Evolutionary conservation across 2,113 vertebrate genomes (phyloP).

Genomic region (Campylorhamphus procurvoides): DNA sequence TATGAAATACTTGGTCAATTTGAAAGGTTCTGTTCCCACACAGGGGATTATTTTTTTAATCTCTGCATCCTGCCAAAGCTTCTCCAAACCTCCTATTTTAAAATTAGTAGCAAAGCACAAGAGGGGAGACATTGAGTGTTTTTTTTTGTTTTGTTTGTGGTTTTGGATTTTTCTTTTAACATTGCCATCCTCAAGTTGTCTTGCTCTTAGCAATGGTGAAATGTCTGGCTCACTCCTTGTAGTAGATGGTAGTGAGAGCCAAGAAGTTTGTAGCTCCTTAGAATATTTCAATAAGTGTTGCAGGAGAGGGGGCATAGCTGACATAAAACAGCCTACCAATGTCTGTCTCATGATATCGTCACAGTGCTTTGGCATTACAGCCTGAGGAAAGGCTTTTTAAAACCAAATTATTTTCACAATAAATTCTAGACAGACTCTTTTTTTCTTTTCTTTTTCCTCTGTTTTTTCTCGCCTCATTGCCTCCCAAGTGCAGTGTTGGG

Average conservation of each 20-base stretch:
- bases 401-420: neutral
- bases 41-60: neutral
- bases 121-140: neutral
- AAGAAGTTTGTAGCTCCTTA: neutral
- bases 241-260: neutral
- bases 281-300: neutral
- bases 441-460: no score
- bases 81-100: constrained; percentile 12
- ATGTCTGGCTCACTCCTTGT: neutral
- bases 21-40: neutral
- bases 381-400: neutral
- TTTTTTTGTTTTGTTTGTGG: neutral
- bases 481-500: neutral
- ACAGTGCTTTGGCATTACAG: neutral
- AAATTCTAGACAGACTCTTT: neutral
- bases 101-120: neutral
- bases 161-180: neutral
- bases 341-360: neutral
- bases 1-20: neutral
- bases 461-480: neutral
- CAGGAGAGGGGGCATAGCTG: neutral
- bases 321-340: neutral
- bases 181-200: neutral
- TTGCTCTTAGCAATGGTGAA: neutral
- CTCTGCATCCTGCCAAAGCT: constrained; percentile 14